Percentiles rank a stretch among this genome's conserved stretches.
These are phyloP conservation scores for Mormyrops boulengeri DNA, from an alignment of 2,797 vertebrate genomes.

Conservation along the genomic window DNA sequence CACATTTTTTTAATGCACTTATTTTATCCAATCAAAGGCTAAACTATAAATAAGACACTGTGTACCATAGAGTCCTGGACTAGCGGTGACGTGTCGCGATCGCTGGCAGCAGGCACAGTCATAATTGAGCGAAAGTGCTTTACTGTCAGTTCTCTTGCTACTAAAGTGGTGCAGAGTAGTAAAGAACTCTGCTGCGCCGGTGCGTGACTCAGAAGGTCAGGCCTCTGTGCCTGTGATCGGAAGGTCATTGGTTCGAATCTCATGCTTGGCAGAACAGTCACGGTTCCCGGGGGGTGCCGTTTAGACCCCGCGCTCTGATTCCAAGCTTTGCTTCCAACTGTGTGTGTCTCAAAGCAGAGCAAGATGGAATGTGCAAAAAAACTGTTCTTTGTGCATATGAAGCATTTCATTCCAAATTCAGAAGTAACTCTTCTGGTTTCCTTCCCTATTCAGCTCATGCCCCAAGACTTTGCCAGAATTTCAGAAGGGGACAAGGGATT, in stretches of 20 bases:
- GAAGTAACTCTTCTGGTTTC: slow-evolving; percentile 38
- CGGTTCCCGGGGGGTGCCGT: neutral
- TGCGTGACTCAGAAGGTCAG: neutral
- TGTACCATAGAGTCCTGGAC: slow-evolving; percentile 10
- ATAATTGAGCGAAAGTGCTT: slow-evolving; percentile 48
- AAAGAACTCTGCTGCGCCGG: neutral
- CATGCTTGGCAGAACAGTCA: neutral
- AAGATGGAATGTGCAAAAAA: slow-evolving; percentile 40
- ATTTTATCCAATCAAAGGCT: slow-evolving; percentile 16
- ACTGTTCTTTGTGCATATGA: neutral
- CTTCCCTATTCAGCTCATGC: slow-evolving; percentile 31
- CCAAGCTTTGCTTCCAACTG: neutral
- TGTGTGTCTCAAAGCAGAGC: neutral
- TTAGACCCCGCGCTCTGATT: neutral
- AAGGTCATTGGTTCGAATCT: neutral
- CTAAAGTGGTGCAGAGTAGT: neutral
- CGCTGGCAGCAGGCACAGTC: neutral
- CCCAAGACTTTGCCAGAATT: slow-evolving; percentile 12
- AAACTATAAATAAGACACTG: slow-evolving; percentile 26
- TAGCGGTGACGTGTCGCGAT: neutral
- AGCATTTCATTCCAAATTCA: slow-evolving; percentile 16
- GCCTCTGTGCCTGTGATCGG: neutral
- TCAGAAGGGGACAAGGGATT: neutral
- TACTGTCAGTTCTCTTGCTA: slow-evolving; percentile 11
- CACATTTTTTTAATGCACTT: slow-evolving; percentile 12